Evolutionary conservation across 2,113 vertebrate genomes (phyloP).

Genomic region (Vidua chalybeata): DNA sequence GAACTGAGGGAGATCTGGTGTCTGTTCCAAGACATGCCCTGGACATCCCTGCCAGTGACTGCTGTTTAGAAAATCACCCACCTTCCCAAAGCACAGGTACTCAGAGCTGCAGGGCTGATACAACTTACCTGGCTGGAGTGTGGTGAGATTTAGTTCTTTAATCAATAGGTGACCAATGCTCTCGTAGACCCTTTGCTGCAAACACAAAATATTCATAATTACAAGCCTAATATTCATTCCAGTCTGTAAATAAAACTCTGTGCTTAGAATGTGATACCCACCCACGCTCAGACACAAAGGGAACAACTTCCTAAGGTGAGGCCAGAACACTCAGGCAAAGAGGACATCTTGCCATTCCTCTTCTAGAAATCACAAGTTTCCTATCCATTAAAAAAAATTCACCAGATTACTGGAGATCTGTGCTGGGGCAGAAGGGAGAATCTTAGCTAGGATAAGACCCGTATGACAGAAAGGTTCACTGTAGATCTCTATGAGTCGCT

Average conservation of each 20-base stretch:
- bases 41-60: neutral
- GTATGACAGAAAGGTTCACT: neutral
- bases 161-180: neutral
- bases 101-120: neutral
- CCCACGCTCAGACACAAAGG: neutral
- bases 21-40: neutral
- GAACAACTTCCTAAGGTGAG: neutral
- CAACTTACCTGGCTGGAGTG: neutral
- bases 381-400: neutral
- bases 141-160: neutral
- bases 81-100: neutral
- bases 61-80: neutral
- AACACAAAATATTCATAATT: conserved; percentile 48
- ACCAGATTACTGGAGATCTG: neutral
- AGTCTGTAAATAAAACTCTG: neutral
- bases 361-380: neutral
- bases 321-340: neutral
- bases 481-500: neutral
- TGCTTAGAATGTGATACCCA: rapidly evolving
- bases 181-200: conserved; percentile 14
- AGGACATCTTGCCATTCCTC: neutral
- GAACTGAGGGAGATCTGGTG: neutral
- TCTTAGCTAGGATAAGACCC: neutral
- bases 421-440: neutral
- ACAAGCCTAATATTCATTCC: neutral